phyloP scores from a whole-genome alignment of 2,797 vertebrate genomes.

The Podarcis siculus region DNA sequence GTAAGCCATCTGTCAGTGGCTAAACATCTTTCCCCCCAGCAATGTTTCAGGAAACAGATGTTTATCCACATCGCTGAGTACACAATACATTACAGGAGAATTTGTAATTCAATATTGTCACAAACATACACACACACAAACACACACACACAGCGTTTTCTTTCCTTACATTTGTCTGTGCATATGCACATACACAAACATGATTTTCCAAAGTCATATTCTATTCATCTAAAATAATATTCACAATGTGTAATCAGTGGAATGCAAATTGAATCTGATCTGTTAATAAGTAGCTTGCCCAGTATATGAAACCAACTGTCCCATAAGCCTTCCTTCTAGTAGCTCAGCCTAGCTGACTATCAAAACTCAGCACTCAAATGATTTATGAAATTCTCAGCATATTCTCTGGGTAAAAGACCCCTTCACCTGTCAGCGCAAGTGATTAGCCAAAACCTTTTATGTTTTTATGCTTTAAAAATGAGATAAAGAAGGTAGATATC shows the following conservation, averaged over 20 bases:
- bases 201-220: slow-evolving; percentile 47
- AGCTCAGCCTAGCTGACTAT: slow-evolving; percentile 22
- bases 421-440: neutral
- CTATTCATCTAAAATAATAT: slow-evolving; percentile 49
- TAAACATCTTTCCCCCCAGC: slow-evolving; percentile 3
- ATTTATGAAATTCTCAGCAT: neutral
- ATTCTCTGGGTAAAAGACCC: neutral
- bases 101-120: neutral
- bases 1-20: slow-evolving; percentile 12
- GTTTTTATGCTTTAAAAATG: slow-evolving; percentile 18
- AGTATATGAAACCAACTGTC: neutral
- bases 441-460: neutral
- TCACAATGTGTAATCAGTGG: neutral
- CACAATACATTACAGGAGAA: neutral
- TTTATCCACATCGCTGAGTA: neutral
- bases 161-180: slow-evolving; percentile 20
- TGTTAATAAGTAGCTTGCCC: neutral
- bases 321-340: neutral
- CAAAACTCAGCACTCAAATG: neutral
- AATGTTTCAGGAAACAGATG: slow-evolving; percentile 34
- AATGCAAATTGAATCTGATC: neutral
- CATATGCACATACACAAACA: neutral
- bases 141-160: neutral
- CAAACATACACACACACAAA: slow-evolving; percentile 17
- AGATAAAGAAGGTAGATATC: slow-evolving; percentile 44